Conservation (phyloP, 2,797 vertebrate species). For the Scolopax rusticola region DNA sequence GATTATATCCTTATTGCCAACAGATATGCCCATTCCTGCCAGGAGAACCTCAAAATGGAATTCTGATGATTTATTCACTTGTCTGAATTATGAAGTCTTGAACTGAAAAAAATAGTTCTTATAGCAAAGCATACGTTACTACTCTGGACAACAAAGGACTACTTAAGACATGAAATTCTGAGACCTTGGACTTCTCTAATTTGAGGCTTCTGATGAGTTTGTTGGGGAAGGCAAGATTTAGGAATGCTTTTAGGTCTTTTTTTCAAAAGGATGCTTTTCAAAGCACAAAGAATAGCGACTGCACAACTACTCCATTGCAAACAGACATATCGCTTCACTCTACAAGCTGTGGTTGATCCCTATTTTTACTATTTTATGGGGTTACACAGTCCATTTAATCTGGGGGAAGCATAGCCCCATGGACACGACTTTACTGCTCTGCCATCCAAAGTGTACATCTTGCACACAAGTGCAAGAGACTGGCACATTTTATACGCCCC, state of each 20-base stretch:
- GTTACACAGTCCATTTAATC: background rate
- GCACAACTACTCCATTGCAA: background rate
- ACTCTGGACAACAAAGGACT: background rate
- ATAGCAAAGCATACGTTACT: background rate
- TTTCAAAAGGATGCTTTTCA: background rate
- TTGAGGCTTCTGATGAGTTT: background rate
- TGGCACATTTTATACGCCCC: background rate
- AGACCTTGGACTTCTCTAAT: background rate
- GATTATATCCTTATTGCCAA: background rate
- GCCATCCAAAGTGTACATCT: background rate
- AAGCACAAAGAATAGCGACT: fast-evolving
- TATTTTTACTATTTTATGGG: background rate
- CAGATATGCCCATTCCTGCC: background rate
- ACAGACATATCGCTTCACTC: background rate
- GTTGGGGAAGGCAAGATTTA: background rate
- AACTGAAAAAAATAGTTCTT: background rate
- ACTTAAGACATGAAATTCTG: background rate
- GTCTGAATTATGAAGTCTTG: background rate
- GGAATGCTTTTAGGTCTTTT: background rate
- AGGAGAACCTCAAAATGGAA: background rate
- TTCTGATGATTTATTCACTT: background rate
- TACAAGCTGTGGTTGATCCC: background rate
- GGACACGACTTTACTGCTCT: background rate
- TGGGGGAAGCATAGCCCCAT: background rate
- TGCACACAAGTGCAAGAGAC: background rate